phyloP scores from a whole-genome alignment of 1,140 invertebrate genomes.

The Drosophila funebris region DNA sequence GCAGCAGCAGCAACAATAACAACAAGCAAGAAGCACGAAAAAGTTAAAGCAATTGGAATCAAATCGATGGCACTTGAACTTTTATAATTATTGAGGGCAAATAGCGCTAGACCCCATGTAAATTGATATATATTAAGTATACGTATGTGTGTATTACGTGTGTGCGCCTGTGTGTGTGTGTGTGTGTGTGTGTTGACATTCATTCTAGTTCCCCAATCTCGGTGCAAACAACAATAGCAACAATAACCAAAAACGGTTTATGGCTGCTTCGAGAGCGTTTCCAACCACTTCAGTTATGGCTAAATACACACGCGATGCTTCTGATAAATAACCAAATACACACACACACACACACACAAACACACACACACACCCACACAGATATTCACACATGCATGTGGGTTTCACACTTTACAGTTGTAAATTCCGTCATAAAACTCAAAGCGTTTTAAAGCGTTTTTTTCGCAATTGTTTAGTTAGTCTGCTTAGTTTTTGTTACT shows the following conservation, averaged over 20 bases:
- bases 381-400: conserved; percentile 1
- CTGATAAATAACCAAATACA: conserved; percentile 14
- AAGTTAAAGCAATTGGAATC: conserved; percentile 65
- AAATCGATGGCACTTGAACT: conserved; percentile 68
- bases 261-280: conserved; percentile 5
- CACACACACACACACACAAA: neutral
- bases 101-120: conserved; percentile 20
- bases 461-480: neutral
- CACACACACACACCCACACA: neutral
- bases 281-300: conserved; percentile 27
- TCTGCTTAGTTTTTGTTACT: neutral
- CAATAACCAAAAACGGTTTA: conserved; percentile 8
- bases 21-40: too few relatives aligned
- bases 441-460: neutral
- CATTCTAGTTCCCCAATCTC: conserved; percentile 14
- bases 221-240: conserved; percentile 36
- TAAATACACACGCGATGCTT: conserved; percentile 30
- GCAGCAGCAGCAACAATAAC: neutral
- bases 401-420: conserved; percentile 27
- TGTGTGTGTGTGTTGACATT: conserved; percentile 14
- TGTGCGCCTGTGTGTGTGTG: conserved; percentile 7
- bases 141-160: neutral
- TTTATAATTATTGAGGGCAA: conserved; percentile 48
- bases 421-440: conserved; percentile 17
- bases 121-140: conserved; percentile 14